Base-by-base conservation (phyloP, 92 coral and sea anemone genomes). In the Zoanthus sociatus region DNA sequence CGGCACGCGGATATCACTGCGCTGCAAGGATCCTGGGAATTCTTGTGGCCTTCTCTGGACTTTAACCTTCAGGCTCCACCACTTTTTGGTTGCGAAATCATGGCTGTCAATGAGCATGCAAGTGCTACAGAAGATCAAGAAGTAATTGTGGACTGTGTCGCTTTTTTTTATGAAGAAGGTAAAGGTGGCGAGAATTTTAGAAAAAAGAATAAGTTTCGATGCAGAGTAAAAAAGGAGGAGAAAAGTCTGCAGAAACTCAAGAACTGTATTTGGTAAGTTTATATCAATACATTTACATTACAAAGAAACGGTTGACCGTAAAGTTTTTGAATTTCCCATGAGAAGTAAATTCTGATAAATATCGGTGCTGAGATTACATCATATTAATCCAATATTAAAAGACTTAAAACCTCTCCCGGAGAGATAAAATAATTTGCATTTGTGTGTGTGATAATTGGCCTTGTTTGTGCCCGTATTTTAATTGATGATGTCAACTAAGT, bases 161-260 rank as follows among this genome's bases (percentile, higher is more conserved):
- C n/a, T n/a, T n/a, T n/a, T n/a, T n/a, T n/a, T n/a, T n/a, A n/a
- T n/a, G n/a, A n/a, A n/a, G n/a, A n/a, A n/a, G n/a, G n/a, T n/a
- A n/a, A n/a, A n/a, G n/a, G n/a, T n/a, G n/a, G n/a, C n/a, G n/a
- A n/a, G n/a, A n/a, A n/a, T n/a, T n/a, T n/a, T n/a, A n/a, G n/a
- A n/a, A n/a, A n/a, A n/a, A n/a, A n/a, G n/a, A n/a, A n/a, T n/a
- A n/a, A n/a, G n/a, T n/a, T n/a, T n/a, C n/a, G n/a, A n/a, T n/a
- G n/a, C n/a, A n/a, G 77, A 86, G 75, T 86, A 20, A 86, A 86
- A 86, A 86, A 75, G 83, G 89, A 86, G 14, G 89, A 86, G 84
- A 74, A 44, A 63, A 86, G 89, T 85, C 89, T 86, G 81, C 76
- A 86, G 84, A 75, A 64, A n/a, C n/a, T n/a, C n/a, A n/a, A n/a